These are phyloP conservation scores for Cactoblastis cactorum DNA, from an alignment of 2,888 invertebrate genomes.

Conservation along the genomic window DNA sequence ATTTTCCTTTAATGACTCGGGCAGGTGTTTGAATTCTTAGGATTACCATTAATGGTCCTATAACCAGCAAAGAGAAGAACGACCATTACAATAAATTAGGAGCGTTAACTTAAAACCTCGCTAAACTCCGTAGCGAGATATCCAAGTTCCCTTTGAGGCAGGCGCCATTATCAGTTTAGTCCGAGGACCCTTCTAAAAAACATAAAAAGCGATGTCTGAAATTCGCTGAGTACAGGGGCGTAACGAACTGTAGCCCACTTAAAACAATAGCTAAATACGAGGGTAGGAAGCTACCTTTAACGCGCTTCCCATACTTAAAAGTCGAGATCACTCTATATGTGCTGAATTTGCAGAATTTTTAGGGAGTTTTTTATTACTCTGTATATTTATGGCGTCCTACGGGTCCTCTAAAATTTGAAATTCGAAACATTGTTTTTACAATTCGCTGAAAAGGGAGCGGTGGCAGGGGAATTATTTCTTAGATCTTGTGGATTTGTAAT, in stretches of 20 bases:
- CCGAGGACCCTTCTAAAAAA: slow-evolving; percentile 63
- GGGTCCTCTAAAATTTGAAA: slow-evolving; percentile 56
- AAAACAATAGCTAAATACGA: slow-evolving; percentile 77
- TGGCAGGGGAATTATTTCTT: slow-evolving; percentile 17
- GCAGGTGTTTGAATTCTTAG: slow-evolving; percentile 57
- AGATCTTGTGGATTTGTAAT: slow-evolving; percentile 32
- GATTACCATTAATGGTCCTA: slow-evolving; percentile 58
- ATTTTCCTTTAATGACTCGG: slow-evolving; percentile 17
- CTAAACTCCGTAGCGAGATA: slow-evolving; percentile 41
- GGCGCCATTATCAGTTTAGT: slow-evolving; percentile 75
- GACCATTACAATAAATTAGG: slow-evolving; percentile 68
- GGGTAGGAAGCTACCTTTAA: slow-evolving; percentile 57
- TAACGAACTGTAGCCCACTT: slow-evolving; percentile 76
- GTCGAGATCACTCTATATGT: slow-evolving; percentile 69
- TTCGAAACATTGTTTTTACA: slow-evolving; percentile 38
- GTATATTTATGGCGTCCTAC: slow-evolving; percentile 61
- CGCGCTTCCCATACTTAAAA: slow-evolving; percentile 61
- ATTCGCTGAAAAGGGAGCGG: slow-evolving; percentile 22
- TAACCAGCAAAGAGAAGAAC: slow-evolving; percentile 59
- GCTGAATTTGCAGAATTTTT: slow-evolving; percentile 73
- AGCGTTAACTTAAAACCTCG: slow-evolving; percentile 56
- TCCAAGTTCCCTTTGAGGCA: slow-evolving; percentile 42
- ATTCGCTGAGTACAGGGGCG: slow-evolving; percentile 65
- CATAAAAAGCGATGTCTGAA: slow-evolving; percentile 66
- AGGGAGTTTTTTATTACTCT: slow-evolving; percentile 62